Percentiles rank a stretch among this genome's conserved stretches.
Evolutionary conservation across 2,113 vertebrate genomes (phyloP).

Genomic region (Elephas maximus): DNA sequence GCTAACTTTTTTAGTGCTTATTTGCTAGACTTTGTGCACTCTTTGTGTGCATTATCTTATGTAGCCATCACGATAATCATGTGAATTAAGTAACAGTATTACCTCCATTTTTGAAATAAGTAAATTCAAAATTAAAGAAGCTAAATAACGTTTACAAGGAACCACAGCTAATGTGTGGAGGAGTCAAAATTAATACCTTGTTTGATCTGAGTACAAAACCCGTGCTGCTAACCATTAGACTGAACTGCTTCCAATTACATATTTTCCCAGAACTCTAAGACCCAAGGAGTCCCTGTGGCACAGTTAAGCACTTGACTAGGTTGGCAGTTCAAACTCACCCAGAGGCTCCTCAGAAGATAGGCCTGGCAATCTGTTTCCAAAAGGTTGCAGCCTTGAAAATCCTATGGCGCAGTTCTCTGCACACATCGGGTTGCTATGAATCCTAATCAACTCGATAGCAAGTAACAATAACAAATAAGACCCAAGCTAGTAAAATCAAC

Average conservation of each 20-base stretch:
- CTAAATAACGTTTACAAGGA: not conserved
- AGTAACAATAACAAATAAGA: not conserved
- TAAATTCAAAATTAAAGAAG: not conserved
- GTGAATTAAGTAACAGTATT: conserved; percentile 4
- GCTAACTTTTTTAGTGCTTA: not conserved
- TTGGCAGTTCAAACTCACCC: not conserved
- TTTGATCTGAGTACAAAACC: not conserved
- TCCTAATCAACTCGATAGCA: too few species aligned
- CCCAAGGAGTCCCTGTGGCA: not conserved
- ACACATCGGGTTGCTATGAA: too few species aligned
- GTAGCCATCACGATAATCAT: not conserved
- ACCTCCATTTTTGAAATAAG: not conserved
- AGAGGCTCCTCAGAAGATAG: not conserved
- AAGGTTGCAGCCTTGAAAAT: too few species aligned
- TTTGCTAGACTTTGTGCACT: not conserved
- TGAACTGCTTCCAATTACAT: not conserved
- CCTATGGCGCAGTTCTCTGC: too few species aligned
- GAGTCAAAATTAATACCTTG: conserved; percentile 18
- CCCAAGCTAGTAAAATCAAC: not conserved
- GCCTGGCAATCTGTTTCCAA: not conserved
- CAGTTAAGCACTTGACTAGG: not conserved
- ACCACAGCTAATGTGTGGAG: not conserved
- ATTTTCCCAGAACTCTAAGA: conserved; percentile 20
- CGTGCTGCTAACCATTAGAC: not conserved
- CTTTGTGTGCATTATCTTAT: conserved; percentile 33